Conservation (phyloP, 2,888 invertebrate species). For the Sympetrum striolatum region DNA sequence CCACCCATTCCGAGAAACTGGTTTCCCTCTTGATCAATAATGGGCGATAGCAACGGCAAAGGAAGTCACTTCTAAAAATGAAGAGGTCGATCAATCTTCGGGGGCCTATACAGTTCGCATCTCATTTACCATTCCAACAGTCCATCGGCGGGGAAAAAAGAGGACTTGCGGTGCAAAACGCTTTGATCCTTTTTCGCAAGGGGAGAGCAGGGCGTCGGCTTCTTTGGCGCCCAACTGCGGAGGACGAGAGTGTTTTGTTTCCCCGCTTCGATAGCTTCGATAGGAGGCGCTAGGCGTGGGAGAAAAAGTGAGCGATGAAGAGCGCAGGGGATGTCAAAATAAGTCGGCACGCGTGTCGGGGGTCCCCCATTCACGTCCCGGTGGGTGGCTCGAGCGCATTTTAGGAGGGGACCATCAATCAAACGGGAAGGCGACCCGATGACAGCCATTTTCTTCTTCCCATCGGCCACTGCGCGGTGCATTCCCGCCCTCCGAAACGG, state of each 20-base stretch:
- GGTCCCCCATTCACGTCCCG: background rate
- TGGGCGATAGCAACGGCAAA: background rate
- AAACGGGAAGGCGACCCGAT: background rate
- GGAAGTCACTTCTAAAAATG: background rate
- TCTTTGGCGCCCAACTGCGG: background rate
- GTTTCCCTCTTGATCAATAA: constrained; percentile 37
- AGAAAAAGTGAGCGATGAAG: background rate
- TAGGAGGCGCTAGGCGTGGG: background rate
- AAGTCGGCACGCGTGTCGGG: constrained; percentile 36
- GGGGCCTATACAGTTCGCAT: background rate
- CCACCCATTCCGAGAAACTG: constrained; percentile 39
- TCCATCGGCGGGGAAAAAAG: background rate
- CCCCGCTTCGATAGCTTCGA: background rate
- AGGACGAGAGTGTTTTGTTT: constrained; percentile 12
- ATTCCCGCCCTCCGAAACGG: background rate
- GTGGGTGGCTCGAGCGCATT: background rate
- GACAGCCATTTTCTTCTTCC: background rate
- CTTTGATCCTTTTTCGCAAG: background rate
- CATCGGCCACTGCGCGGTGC: constrained; percentile 16
- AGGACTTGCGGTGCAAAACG: background rate
- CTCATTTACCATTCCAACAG: constrained; percentile 26
- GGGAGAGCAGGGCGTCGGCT: background rate
- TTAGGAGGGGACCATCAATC: background rate
- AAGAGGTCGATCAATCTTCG: background rate
- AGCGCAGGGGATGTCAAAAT: constrained; percentile 19